Conservation (phyloP, 2,113 vertebrate species). For the Macquaria ambigua region DNA sequence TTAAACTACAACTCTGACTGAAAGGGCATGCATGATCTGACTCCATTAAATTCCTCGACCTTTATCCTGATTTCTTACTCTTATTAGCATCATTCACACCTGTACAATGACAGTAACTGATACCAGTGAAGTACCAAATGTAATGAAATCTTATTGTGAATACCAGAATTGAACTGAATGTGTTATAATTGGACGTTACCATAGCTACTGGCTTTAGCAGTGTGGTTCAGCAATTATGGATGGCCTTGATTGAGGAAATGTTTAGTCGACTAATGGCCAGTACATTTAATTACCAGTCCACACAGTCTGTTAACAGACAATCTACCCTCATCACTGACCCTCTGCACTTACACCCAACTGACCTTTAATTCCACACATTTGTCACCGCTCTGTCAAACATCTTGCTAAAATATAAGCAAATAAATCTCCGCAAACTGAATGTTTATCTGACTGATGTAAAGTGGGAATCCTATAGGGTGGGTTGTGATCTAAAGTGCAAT, state of each 20-base stretch:
- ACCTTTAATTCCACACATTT: neutral
- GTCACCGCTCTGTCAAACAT: neutral
- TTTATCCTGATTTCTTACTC: neutral
- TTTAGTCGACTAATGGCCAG: neutral
- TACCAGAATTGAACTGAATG: too few relatives aligned
- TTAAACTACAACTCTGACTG: neutral
- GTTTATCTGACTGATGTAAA: neutral
- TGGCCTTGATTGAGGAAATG: neutral
- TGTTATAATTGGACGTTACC: too few relatives aligned
- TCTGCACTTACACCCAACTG: too few relatives aligned
- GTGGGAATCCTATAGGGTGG: too few relatives aligned
- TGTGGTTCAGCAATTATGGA: too few relatives aligned
- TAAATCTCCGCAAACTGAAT: neutral
- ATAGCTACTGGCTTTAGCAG: too few relatives aligned
- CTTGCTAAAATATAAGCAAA: neutral
- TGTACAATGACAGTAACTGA: neutral
- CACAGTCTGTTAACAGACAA: neutral
- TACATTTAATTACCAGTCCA: neutral
- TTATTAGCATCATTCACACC: neutral
- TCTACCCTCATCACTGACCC: too few relatives aligned
- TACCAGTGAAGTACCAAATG: neutral
- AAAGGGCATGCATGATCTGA: neutral
- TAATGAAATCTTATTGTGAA: too few relatives aligned
- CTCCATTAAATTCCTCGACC: too few relatives aligned
- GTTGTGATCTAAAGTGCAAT: too few relatives aligned